Evolutionary conservation across 1,140 invertebrate genomes (phyloP), one percentile per base, ranked within the genome.

Genomic region (Hypothenemus hampei): DNA sequence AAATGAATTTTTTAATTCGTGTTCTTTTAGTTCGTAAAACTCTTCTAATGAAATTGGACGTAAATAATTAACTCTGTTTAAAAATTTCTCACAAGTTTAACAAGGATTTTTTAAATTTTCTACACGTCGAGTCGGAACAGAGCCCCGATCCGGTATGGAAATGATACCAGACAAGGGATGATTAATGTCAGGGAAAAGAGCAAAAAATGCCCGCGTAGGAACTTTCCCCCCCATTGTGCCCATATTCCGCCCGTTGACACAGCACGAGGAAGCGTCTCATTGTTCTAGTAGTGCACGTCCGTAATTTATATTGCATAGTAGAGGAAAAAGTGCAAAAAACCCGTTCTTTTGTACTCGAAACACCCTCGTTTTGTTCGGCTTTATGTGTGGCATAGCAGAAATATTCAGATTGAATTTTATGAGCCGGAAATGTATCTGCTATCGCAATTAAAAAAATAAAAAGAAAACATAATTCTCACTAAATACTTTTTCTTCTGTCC

Each of bases 171-270:
- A 16, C 8, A 55, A 29, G 40, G 40, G 35, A 59, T 59, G 57
- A 59, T 55, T 59, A 54, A 59, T 59, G 46, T 29, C 22, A 29
- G 33, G 52, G 20, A 55, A 41, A 20, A 33, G 26, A 15, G 39
- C 26, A 59, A 59, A 59, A 59, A 48, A 19, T 37, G 45, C 24
- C 57, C 45, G n/a, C n/a, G 7, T 29, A 54, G 57, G 51, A 59
- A 59, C 41, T 44, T 41, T n/a, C n/a, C 37, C 31, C 45, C 1
- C 57, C 46, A 59, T 59, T 59, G 57, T 59, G 36, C 35, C 26
- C 19, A n/a, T n/a, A 31, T 48, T 41, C 24, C 29, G 41, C 15
- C 21, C 57, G 46, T 16, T 47, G 51, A 43, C 41, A 35, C 46
- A 26, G 51, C 36, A 37, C 40, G 51, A 48, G 57, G 45, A 58